A percentile compares a stretch with the other conserved stretches of the same genome.
Evolutionary conservation across 2,797 vertebrate genomes (phyloP).

Genomic region (Lindbergichthys nudifrons): DNA sequence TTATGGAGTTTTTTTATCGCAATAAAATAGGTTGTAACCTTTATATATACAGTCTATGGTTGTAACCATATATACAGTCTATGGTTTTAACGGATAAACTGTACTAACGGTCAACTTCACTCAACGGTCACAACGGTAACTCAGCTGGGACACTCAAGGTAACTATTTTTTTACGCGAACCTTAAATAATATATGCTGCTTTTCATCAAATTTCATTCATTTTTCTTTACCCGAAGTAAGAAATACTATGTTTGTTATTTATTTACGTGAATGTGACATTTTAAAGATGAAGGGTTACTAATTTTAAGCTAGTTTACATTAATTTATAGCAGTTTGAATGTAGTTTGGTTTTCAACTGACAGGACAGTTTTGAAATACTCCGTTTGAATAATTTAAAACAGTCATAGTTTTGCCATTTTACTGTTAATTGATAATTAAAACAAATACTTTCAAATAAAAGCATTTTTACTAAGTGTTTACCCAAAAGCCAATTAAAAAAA

Average conservation of each 20-base stretch:
- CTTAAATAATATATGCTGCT: background rate
- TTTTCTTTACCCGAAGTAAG: rapidly evolving
- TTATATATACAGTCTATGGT: too few relatives aligned
- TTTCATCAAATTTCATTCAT: background rate
- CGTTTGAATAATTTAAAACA: background rate
- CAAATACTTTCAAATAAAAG: background rate
- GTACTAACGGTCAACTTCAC: slow-evolving; percentile 24
- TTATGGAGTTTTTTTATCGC: background rate
- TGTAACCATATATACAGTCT: too few relatives aligned
- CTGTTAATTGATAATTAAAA: background rate
- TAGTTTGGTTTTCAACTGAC: background rate
- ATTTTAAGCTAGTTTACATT: background rate
- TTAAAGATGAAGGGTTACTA: background rate
- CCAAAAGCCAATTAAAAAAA: background rate
- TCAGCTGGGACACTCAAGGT: slow-evolving; percentile 6
- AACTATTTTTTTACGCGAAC: background rate
- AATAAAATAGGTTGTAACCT: background rate
- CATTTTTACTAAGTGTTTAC: background rate
- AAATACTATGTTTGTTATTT: rapidly evolving
- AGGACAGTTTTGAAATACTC: background rate
- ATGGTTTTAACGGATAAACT: background rate
- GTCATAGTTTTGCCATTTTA: background rate
- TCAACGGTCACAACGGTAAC: background rate
- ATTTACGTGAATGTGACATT: background rate
- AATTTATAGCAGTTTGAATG: background rate